Evolutionary conservation across 2,888 invertebrate genomes (phyloP).

Genomic region (Taenaris catops): DNA sequence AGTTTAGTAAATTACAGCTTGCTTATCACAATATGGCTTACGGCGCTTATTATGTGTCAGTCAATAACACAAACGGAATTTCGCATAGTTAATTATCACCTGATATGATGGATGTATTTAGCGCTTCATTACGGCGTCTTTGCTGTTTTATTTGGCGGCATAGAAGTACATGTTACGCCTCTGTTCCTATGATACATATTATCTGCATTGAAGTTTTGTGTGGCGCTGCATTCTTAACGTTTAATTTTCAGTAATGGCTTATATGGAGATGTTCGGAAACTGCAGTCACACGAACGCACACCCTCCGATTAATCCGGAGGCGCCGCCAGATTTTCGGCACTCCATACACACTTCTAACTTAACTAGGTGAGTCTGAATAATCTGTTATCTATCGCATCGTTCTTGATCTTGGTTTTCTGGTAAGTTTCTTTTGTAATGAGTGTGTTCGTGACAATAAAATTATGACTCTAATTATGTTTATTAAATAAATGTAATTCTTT

Average conservation of each 20-base stretch:
- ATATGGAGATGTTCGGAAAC: conserved; percentile 97
- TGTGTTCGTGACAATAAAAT: too few species aligned
- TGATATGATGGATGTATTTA: conserved; percentile 52
- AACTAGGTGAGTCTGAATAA: conserved; percentile 52
- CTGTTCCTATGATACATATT: conserved; percentile 19
- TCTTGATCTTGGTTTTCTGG: too few species aligned
- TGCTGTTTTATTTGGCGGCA: conserved; percentile 42
- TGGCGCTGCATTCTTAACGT: conserved; percentile 17
- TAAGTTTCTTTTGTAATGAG: too few species aligned
- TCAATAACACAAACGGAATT: conserved; percentile 49
- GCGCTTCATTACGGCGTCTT: conserved; percentile 57
- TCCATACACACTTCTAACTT: conserved; percentile 91
- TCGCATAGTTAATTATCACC: conserved; percentile 53
- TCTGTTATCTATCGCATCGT: too few species aligned
- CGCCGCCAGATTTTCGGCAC: conserved; percentile 88
- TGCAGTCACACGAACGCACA: conserved; percentile 82
- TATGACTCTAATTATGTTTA: too few species aligned
- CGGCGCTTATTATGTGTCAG: conserved; percentile 41
- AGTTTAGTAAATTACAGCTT: conserved; percentile 22
- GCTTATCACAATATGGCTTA: conserved; percentile 33
- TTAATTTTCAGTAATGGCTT: conserved; percentile 90
- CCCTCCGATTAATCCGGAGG: conserved; percentile 78
- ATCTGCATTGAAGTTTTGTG: conserved; percentile 7
- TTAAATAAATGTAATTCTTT: too few species aligned
- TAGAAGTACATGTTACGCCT: conserved; percentile 35